Conservation (phyloP, 1,140 invertebrate genomes). For the Drosophila grimshawi region DNA sequence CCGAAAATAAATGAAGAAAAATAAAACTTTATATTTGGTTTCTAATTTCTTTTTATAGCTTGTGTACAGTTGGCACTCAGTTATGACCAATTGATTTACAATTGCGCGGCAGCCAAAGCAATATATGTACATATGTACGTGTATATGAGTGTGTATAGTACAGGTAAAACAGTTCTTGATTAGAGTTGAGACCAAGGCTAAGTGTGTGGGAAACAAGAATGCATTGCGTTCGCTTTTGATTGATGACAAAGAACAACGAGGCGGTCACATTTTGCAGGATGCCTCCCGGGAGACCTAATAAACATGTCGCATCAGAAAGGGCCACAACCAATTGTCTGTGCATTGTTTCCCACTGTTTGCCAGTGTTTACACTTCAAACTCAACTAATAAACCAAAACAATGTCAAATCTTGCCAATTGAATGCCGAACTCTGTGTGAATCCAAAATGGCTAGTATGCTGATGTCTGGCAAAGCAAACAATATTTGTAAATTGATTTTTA, state of each 20-base stretch:
- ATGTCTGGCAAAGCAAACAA: not conserved
- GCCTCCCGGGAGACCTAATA: conserved; percentile 70
- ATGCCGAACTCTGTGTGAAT: not conserved
- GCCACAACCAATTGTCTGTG: conserved; percentile 20
- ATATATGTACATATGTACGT: not conserved
- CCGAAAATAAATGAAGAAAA: not conserved
- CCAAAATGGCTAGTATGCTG: conserved; percentile 7
- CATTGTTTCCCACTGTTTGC: conserved; percentile 25
- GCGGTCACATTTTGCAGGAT: conserved; percentile 17
- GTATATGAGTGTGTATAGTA: conserved; percentile 2
- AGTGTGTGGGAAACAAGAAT: conserved; percentile 39
- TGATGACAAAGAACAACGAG: conserved; percentile 44
- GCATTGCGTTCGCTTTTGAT: conserved; percentile 38
- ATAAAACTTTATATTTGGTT: conserved; percentile 27
- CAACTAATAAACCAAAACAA: conserved; percentile 49
- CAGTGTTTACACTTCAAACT: conserved; percentile 28
- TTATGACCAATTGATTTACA: conserved; percentile 46
- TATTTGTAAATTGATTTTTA: not conserved
- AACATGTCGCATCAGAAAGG: conserved; percentile 54
- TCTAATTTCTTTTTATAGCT: conserved; percentile 39
- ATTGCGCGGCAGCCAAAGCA: conserved; percentile 36
- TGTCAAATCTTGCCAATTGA: conserved; percentile 40
- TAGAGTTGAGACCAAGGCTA: conserved; percentile 28
- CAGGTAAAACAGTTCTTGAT: conserved; percentile 27
- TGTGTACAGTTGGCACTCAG: conserved; percentile 50